Evolutionary conservation across 2,888 invertebrate genomes (phyloP).

Genomic region (Gisinianus flammeolus): DNA sequence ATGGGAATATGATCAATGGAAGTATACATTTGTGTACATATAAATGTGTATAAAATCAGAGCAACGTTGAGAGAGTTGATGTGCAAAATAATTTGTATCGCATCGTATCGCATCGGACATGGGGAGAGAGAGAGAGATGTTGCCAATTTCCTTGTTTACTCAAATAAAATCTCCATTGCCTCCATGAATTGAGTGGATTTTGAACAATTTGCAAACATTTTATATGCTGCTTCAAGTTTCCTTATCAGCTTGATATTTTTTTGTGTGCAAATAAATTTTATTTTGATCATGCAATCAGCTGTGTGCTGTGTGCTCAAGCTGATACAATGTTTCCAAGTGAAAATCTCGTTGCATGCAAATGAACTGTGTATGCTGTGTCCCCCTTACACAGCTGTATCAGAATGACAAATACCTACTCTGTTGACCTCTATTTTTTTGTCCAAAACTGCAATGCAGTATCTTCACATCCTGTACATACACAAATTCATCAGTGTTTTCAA

Average conservation of each 20-base stretch:
- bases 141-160: constrained; percentile 11
- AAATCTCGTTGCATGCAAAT: neutral
- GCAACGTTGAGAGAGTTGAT: too few relatives aligned
- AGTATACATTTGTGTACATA: too few relatives aligned
- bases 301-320: neutral
- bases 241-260: neutral
- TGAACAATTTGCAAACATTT: neutral
- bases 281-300: constrained; percentile 13
- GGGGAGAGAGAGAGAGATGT: too few relatives aligned
- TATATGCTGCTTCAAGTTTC: neutral
- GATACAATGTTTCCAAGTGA: neutral
- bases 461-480: too few relatives aligned
- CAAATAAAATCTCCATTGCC: neutral
- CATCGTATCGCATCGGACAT: too few relatives aligned
- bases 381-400: neutral
- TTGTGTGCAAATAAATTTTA: too few relatives aligned
- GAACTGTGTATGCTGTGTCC: neutral
- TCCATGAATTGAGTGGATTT: neutral
- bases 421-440: neutral
- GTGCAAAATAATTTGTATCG: too few relatives aligned
- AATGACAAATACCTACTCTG: neutral
- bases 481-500: neutral
- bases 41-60: too few relatives aligned
- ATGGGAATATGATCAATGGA: too few relatives aligned
- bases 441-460: neutral